Evolutionary conservation across 2,113 vertebrate species (phyloP), one percentile per base, ranked within the genome.

Genomic region (Tringa solitaria): DNA sequence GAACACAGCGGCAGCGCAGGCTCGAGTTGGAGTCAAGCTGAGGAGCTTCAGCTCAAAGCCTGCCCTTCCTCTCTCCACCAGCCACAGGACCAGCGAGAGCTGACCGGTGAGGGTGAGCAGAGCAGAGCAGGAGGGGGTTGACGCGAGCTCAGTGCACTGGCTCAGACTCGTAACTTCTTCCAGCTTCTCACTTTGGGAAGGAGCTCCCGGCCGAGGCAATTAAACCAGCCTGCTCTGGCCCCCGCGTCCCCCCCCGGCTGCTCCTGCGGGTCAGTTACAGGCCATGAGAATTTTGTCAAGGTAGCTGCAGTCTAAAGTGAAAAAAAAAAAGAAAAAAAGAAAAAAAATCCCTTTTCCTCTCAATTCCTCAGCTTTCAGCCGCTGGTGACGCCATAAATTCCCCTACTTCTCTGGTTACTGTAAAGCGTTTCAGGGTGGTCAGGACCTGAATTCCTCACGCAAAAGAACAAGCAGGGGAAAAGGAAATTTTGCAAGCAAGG

Each of bases 331-430:
- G n/a, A n/a, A n/a, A 75, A 82, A n/a, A 80, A 86, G 77, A 45
- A 59, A 80, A 86, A 83, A 46, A 59, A 41, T 32, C 32, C 1
- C 16, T 92, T 95, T 93, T 91, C 69, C 69, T 87, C 83, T 87
- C 57, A 45, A n/a, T 79, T 73, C 80, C 69, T 96, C 86, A 68
- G 69, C 76, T 90, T 93, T 93, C 92, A 92, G 73, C 60, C 27
- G 1, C 88, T 41, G 16, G 80, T 84, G 64, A 91, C 6, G 61
- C 89, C 87, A 73, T 76, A 91, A 91, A 96, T 96, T 95, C 88
- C 84, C 86, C 57, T 72, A 53, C 73, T 95, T 95, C 96, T 96
- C 92, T 91, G 86, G 86, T 93, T 93, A 84, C 90, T 95, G 69
- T 82, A 82, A 95, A 92, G 53, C 39, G 69, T 91, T 96, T 89